A percentile compares a stretch with the other conserved stretches of the same genome.
Evolutionary conservation across 2,113 vertebrate genomes (phyloP).

Genomic region (Pseudopodoces humilis): DNA sequence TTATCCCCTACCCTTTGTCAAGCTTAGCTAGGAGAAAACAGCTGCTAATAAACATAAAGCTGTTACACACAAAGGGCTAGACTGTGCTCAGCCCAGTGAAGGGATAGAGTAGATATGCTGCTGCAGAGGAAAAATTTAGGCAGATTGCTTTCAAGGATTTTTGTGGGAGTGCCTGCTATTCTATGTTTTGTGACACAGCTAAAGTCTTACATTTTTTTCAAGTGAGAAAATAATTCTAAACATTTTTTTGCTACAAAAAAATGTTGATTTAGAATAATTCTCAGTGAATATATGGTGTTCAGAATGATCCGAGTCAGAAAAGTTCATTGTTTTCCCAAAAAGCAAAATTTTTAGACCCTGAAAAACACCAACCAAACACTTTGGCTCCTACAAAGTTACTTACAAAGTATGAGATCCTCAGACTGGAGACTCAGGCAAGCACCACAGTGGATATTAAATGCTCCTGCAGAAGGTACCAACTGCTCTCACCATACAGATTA

Average conservation of each 20-base stretch:
- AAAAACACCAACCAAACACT: background rate
- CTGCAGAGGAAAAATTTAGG: background rate
- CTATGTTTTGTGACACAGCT: background rate
- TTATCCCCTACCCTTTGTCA: background rate
- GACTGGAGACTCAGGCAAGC: background rate
- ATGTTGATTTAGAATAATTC: background rate
- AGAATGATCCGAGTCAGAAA: background rate
- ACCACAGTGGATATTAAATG: background rate
- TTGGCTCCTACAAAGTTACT: background rate
- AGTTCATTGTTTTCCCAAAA: background rate
- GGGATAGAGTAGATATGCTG: background rate
- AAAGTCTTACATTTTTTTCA: background rate
- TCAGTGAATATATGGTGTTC: background rate
- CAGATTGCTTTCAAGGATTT: background rate
- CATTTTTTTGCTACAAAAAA: background rate
- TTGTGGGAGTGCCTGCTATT: background rate
- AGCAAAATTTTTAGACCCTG: background rate
- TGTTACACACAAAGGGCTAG: slow-evolving; percentile 6
- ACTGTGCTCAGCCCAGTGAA: background rate
- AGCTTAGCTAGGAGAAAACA: background rate
- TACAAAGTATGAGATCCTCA: background rate
- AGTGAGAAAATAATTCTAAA: background rate
- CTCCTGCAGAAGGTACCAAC: background rate
- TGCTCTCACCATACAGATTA: background rate
- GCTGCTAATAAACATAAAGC: slow-evolving; percentile 34